Evolutionary conservation across 2,888 invertebrate genomes (phyloP).

Genomic region (Leptodirus hochenwartii): DNA sequence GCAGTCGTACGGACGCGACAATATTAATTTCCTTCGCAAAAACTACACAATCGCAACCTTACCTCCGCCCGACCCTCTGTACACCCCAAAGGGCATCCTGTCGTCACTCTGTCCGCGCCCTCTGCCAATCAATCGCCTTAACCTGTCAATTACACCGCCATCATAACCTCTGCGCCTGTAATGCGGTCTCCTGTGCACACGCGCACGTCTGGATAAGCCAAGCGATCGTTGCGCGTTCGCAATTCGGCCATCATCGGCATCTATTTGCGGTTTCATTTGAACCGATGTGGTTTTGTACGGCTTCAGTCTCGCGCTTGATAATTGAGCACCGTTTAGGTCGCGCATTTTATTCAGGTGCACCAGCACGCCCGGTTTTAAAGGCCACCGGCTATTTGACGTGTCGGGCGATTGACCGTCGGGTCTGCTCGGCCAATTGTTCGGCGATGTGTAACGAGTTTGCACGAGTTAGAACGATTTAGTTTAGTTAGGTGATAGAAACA

Average conservation of each 20-base stretch:
- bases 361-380: slow-evolving; percentile 71
- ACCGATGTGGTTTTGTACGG: slow-evolving; percentile 20
- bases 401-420: slow-evolving; percentile 30
- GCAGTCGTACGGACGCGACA: no score
- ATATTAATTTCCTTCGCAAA: no score
- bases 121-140: slow-evolving; percentile 22
- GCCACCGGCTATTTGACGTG: slow-evolving; percentile 46
- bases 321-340: slow-evolving; percentile 31
- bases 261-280: slow-evolving; percentile 10
- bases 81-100: slow-evolving; percentile 28
- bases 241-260: no score
- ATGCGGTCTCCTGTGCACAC: slow-evolving; percentile 17
- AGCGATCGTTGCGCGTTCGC: no score
- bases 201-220: no score
- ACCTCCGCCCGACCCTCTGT: slow-evolving; percentile 28
- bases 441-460: no score
- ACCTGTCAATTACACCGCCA: slow-evolving; percentile 22
- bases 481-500: no score
- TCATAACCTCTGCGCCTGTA: slow-evolving; percentile 22
- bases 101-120: slow-evolving; percentile 21
- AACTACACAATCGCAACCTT: no score
- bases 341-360: slow-evolving; percentile 75
- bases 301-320: slow-evolving; percentile 16
- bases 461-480: no score
- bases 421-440: no score